These are phyloP conservation scores for Papilio polytes DNA, from an alignment of 1,140 invertebrate genomes.

Conservation along the genomic window DNA sequence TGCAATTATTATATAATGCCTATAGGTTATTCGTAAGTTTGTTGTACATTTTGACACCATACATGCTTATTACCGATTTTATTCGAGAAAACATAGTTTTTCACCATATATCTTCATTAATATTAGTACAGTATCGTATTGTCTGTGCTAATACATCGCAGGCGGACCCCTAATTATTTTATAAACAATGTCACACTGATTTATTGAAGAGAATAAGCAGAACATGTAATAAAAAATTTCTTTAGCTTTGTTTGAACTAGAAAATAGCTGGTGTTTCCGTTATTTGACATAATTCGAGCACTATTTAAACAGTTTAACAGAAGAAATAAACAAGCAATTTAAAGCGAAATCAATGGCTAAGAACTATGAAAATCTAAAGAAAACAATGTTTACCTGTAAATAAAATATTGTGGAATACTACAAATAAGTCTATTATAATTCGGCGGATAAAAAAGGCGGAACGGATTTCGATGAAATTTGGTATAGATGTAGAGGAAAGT, in stretches of 20 bases:
- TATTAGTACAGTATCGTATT: neutral
- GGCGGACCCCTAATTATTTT: slow-evolving; percentile 1
- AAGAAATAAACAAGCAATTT: neutral
- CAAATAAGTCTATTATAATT: too few species aligned
- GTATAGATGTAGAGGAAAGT: too few species aligned
- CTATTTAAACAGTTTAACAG: too few species aligned
- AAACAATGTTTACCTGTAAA: neutral
- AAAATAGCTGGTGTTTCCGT: neutral
- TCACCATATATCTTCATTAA: too few species aligned
- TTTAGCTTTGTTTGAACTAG: neutral
- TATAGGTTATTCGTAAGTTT: too few species aligned
- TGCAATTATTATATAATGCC: too few species aligned
- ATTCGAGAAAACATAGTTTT: too few species aligned
- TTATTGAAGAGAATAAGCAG: neutral
- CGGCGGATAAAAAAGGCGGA: too few species aligned
- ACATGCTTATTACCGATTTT: too few species aligned
- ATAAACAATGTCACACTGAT: slow-evolving; percentile 14
- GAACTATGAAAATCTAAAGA: neutral
- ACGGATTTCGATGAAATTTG: too few species aligned
- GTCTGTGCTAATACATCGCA: neutral
- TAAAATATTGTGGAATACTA: too few species aligned
- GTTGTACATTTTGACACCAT: too few species aligned
- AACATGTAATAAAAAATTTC: slow-evolving; percentile 28
- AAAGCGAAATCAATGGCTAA: neutral
- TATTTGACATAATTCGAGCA: neutral